Conservation (phyloP, 64 coral and sea anemone genomes). For the Catalaphyllia jardinei region DNA sequence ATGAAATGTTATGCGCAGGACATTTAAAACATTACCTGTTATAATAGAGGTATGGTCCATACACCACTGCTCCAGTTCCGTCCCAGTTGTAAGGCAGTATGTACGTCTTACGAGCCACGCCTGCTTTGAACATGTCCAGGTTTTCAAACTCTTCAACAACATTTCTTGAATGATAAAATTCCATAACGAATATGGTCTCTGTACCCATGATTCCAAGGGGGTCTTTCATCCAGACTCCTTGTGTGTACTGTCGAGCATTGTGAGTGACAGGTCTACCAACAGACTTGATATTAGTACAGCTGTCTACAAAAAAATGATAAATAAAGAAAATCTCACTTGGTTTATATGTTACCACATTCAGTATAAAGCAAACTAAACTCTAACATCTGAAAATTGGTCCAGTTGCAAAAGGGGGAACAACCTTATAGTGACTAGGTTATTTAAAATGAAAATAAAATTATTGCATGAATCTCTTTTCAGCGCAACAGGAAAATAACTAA, state of each 20-base stretch:
- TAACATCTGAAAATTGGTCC: no score
- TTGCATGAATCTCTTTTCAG: no score
- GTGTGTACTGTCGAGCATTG: not conserved
- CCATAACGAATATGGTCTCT: conserved; percentile 53
- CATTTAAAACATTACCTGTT: conserved; percentile 34
- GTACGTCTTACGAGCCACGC: conserved; percentile 12
- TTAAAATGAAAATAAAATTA: no score
- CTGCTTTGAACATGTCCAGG: conserved; percentile 48
- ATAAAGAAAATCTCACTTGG: no score
- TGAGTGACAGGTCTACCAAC: conserved; percentile 53
- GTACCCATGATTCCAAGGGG: conserved; percentile 45
- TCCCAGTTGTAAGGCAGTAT: conserved; percentile 13
- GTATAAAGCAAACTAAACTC: no score
- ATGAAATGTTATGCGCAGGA: not conserved
- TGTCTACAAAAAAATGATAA: not conserved
- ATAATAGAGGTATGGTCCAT: conserved; percentile 67
- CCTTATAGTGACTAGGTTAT: no score
- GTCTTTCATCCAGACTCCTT: conserved; percentile 67
- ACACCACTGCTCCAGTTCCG: conserved; percentile 62
- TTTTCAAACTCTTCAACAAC: conserved; percentile 14
- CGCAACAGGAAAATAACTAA: no score
- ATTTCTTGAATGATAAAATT: not conserved
- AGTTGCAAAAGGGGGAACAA: no score
- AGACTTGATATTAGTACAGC: conserved; percentile 32
- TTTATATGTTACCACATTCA: no score